phyloP scores from a whole-genome alignment of 2,113 vertebrate species.

The Gorsachius goisagi region DNA sequence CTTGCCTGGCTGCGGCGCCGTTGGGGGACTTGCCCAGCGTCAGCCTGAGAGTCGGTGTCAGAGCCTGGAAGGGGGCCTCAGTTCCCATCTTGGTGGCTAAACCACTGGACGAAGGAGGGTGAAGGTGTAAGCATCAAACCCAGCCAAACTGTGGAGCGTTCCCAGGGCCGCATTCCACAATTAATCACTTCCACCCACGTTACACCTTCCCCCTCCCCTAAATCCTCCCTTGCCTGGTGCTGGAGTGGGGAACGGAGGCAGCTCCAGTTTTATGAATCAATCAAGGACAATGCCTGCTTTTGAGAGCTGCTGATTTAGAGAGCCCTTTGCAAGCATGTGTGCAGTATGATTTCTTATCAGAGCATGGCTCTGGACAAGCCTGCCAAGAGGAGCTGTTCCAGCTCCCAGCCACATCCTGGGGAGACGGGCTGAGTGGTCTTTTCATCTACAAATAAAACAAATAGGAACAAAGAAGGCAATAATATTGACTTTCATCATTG shows the following conservation, averaged over 20 bases:
- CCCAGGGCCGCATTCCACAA: neutral
- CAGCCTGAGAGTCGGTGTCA: neutral
- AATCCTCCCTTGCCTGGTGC: neutral
- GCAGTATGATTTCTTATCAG: slow-evolving; percentile 41
- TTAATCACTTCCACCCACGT: slow-evolving; percentile 48
- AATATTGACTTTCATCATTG: slow-evolving; percentile 63
- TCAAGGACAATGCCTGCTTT: slow-evolving; percentile 46
- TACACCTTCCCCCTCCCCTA: neutral
- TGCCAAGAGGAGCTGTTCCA: slow-evolving; percentile 53
- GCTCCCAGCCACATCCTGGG: neutral
- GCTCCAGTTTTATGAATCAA: slow-evolving; percentile 64
- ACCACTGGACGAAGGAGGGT: neutral
- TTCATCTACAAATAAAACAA: slow-evolving; percentile 67
- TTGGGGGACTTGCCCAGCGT: neutral
- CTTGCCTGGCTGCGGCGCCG: neutral
- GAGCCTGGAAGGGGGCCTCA: neutral
- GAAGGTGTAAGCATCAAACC: neutral
- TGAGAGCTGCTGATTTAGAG: slow-evolving; percentile 39
- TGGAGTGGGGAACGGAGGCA: neutral
- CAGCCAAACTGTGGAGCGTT: neutral
- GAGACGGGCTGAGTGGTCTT: slow-evolving; percentile 35
- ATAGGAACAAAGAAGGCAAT: slow-evolving; percentile 60
- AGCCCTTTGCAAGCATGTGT: slow-evolving; percentile 30
- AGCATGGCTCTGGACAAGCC: neutral
- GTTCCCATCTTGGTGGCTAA: neutral